Base-by-base conservation (phyloP, 2,888 invertebrate species). In the Congeria kusceri region DNA sequence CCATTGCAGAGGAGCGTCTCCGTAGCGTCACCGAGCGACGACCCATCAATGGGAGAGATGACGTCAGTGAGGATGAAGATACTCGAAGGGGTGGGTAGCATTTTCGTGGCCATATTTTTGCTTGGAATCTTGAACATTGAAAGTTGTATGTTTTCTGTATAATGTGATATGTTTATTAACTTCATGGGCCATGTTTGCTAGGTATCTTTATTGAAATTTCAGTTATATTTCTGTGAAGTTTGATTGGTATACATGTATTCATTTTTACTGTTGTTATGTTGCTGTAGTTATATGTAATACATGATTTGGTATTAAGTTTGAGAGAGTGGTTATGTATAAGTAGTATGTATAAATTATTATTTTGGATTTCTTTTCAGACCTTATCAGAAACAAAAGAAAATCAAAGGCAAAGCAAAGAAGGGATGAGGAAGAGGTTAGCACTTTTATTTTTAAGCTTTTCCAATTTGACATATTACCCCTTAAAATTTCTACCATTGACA, bases 1-100 rank as follows among this genome's bases (percentile, higher is more conserved):
- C 84, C 0, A 68, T 84, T 2, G 85, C 83, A 1, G 85, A 85
- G 59, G 85, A 87, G 73, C 76, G 80, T 53, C 74, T 86, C 62
- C 80, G 85, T 5, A 82, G 77, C 63, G 64, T 63, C 20, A 58
- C 76, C 18, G 77, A 77, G 28, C 72, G 67, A 32, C 68, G 69
- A 57, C 63, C 64, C 47, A 64, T 64, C 56, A 56, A 58, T 18
- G 47, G 23, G n/a, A 28, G 56, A 25, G 29, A 46, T 3, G 69
- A 68, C 25, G 32, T 47, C 25, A 76, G 65, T 65, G 75, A 75
- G 9, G 80, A 80, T 0, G 80, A 80, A 13, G 68, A 58, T 25
- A 61, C 75, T 18, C 67, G 66, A 7, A 74, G 74, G 66, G 78
- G 78, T 78, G 28, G 28, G 64, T 3, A 20, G 23, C 29, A 7